Base-by-base conservation (phyloP, 2,797 vertebrate species). In the Sorex maritimensis region DNA sequence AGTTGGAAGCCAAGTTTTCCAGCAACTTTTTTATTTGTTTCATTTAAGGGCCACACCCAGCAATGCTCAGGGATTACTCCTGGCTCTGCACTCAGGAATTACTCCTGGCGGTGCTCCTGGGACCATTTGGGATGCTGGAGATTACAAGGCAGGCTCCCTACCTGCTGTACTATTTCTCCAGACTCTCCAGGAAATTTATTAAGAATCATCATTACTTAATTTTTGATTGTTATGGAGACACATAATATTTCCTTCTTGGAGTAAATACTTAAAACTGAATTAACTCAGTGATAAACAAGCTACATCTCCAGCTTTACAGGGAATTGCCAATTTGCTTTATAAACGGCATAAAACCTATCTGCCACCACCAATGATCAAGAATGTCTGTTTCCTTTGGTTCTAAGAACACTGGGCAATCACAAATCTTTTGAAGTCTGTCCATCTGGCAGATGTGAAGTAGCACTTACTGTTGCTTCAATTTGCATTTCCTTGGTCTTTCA, bases 231-330 rank as follows among this genome's bases (percentile, higher is more conserved):
- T 69, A 24, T n/a, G 2, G 80, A 28, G 28, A 77, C 21, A 30
- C 13, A 79, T 49, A 69, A 49, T 17, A 87, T 78, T 93, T 72
- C 19, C 67, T 87, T 86, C 30, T 75, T 38, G 21, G 72, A 71
- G 67, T 38, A 83, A 80, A 68, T 52, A 55, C 30, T 52, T 49
- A 5, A 26, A 92, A 83, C 67, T 63, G 63, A 85, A 74, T 65
- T 63, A 63, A 86, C 26, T 61, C 12, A 78, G 34, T 55, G 71
- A 17, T 28, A 72, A n/a, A 79, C 21, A 21, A 61, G 10, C 13
- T 23, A 2, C 17, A 23, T 8, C 30, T 24, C 69, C 81, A 75
- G 63, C 21, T 44, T 72, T 6, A 9, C 12, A 19, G 55, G n/a
- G 28, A 77, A 49, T 81, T 71, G 12, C 46, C 23, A 30, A 10